Conservation (phyloP, 2,888 invertebrate species). For the Morpho achilles region DNA sequence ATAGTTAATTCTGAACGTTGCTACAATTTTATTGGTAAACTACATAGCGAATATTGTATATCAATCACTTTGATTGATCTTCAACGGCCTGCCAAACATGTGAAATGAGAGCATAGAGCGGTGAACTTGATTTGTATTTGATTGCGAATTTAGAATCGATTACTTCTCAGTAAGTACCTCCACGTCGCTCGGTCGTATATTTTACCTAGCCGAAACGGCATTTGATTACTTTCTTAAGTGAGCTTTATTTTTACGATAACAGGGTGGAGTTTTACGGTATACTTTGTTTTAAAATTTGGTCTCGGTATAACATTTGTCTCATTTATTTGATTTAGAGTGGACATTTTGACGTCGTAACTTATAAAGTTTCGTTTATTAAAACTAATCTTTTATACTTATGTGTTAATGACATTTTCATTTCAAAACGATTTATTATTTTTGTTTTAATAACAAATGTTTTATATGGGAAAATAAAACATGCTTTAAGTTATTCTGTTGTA, state of each 20-base stretch:
- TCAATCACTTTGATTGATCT: conserved; percentile 21
- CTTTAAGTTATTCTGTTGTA: too few species aligned
- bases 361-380: too few species aligned
- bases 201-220: conserved; percentile 13
- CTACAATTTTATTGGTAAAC: not conserved
- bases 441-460: too few species aligned
- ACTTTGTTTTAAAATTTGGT: not conserved
- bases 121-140: conserved; percentile 20
- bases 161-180: conserved; percentile 10
- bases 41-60: conserved; percentile 4
- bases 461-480: too few species aligned
- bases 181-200: conserved; percentile 17
- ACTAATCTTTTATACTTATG: too few species aligned
- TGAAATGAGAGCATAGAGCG: conserved; percentile 5
- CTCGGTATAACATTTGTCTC: not conserved
- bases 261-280: not conserved
- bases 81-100: conserved; percentile 11
- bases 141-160: conserved; percentile 17
- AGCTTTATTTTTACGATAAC: conserved; percentile 1
- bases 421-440: too few species aligned
- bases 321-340: too few species aligned
- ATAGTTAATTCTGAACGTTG: not conserved
- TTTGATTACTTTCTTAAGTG: conserved; percentile 15
- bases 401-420: too few species aligned
- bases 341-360: too few species aligned